These are phyloP conservation scores for Arnoldichthys spilopterus DNA, from an alignment of 2,797 vertebrate genomes.

Conservation along the genomic window DNA sequence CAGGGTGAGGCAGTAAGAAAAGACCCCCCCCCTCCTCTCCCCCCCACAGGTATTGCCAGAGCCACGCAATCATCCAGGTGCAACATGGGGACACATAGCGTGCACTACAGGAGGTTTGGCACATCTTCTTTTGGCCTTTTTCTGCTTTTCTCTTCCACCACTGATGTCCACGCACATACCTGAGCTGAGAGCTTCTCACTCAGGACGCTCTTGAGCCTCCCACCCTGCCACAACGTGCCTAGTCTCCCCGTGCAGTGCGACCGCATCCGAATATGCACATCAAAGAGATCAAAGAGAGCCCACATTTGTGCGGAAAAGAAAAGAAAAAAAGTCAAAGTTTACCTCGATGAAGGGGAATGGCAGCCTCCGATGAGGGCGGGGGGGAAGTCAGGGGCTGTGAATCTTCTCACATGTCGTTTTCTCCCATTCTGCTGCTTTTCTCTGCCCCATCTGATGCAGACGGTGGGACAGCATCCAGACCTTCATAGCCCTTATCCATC, in stretches of 20 bases:
- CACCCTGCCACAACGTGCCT: too few relatives aligned
- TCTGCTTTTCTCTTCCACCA: too few relatives aligned
- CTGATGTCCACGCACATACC: not conserved
- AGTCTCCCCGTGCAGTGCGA: too few relatives aligned
- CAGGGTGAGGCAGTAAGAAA: not conserved
- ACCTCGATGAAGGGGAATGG: slow-evolving; percentile 67
- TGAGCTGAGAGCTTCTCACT: not conserved
- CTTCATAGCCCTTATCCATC: slow-evolving; percentile 62
- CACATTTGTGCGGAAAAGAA: not conserved
- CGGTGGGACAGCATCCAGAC: slow-evolving; percentile 53
- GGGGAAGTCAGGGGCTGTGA: slow-evolving; percentile 61
- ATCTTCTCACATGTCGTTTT: slow-evolving; percentile 66
- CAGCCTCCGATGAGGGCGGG: slow-evolving; percentile 59
- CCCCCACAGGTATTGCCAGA: not conserved
- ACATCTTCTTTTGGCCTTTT: too few relatives aligned
- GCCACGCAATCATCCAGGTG: too few relatives aligned
- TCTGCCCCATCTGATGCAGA: slow-evolving; percentile 58
- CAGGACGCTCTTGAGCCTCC: too few relatives aligned
- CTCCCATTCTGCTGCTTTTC: slow-evolving; percentile 56
- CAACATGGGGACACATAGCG: too few relatives aligned
- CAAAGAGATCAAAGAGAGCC: not conserved
- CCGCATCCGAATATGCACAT: not conserved
- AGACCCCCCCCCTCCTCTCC: not conserved
- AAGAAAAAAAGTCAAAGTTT: slow-evolving; percentile 57
- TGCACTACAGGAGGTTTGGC: too few relatives aligned